A percentile compares a stretch with the other conserved stretches of the same genome.
phyloP scores from a whole-genome alignment of 2,797 vertebrate genomes.

The Falco peregrinus region DNA sequence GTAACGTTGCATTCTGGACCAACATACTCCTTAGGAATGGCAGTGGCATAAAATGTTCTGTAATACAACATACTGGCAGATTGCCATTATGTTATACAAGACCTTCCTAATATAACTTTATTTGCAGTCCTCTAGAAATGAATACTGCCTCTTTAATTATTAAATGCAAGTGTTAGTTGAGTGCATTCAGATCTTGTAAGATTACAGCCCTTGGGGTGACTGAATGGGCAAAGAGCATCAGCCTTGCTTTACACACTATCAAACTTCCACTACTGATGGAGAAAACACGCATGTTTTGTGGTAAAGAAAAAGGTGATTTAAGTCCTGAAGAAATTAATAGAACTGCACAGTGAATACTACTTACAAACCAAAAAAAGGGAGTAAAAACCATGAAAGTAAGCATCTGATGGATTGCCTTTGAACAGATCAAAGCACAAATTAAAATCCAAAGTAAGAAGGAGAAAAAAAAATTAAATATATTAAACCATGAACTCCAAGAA shows the following conservation, averaged over 20 bases:
- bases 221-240: constrained; percentile 57
- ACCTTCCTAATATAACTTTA: neutral
- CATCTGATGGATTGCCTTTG: constrained; percentile 93
- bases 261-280: constrained; percentile 23
- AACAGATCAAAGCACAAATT: constrained; percentile 84
- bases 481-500: constrained; percentile 52
- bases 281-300: constrained; percentile 26
- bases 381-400: constrained; percentile 92
- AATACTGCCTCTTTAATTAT: constrained; percentile 78
- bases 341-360: constrained; percentile 78
- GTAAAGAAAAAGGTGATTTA: constrained; percentile 59
- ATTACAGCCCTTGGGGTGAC: constrained; percentile 39
- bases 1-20: neutral
- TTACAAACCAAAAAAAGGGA: constrained; percentile 99
- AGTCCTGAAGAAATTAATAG: constrained; percentile 57
- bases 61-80: neutral
- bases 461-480: neutral
- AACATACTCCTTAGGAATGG: neutral
- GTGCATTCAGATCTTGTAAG: constrained; percentile 42
- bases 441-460: constrained; percentile 72
- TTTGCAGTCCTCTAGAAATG: constrained; percentile 70
- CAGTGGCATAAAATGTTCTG: neutral
- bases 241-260: constrained; percentile 40
- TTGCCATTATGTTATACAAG: constrained; percentile 14
- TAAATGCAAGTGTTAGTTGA: constrained; percentile 43